Base-by-base conservation (phyloP, 2,888 invertebrate species). In the Leptodirus hochenwartii region DNA sequence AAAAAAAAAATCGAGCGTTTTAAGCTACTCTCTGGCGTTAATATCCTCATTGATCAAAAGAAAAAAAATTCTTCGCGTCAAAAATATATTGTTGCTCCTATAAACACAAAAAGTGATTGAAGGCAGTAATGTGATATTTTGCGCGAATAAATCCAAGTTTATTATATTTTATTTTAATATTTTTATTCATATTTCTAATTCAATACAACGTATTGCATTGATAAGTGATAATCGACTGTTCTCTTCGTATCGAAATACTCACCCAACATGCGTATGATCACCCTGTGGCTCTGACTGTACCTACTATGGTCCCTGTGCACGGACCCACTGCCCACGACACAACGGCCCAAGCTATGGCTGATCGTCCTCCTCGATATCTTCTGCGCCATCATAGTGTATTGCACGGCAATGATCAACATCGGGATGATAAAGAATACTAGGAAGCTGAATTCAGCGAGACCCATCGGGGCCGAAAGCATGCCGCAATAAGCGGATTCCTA, bases 201-300 rank as follows among this genome's bases (percentile, higher is more conserved):
- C 9, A 20, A 8, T 20, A 20, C 9, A 24, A 24, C 11, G 11
- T 10, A 9, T 8, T 8, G 6, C 8, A 11, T 24, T 24, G 11
- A 24, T 9, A n/a, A n/a, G n/a, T n/a, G 20, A 8, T 20, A 20
- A 20, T 20, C 20, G 20, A 8, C 8, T 8, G n/a, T 20, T 8
- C 8, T n/a, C 8, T 8, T 20, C n/a, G n/a, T 8, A n/a, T n/a
- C 20, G n/a, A 10, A 9, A 24, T 37, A 43, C 64, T 64, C 55
- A 84, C 84, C 74, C 38, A 84, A 58, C 81, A 84, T 84, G 45
- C 76, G 61, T 37, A 84, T 72, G 36, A 81, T 72, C 33, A 73
- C 69, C 47, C 68, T 77, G 45, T 77, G 66, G 26, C 74, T 71
- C 47, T 78, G 74, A 9, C 69, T 64, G 44, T 69, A 72, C 4